Evolutionary conservation across 2,113 vertebrate genomes (phyloP).

Genomic region (Lota lota): DNA sequence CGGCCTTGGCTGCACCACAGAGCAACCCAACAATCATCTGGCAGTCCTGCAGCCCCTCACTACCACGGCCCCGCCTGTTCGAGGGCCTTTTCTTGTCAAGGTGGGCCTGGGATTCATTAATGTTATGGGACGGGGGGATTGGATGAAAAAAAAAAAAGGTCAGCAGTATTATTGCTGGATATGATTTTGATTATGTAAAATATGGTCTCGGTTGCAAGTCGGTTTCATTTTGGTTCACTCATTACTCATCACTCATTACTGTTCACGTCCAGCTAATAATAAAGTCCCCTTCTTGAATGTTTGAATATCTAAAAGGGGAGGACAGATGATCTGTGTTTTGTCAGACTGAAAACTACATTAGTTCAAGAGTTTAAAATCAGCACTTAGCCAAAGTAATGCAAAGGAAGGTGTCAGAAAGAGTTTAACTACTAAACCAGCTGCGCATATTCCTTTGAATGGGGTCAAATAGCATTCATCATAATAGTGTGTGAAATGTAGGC

Average conservation of each 20-base stretch:
- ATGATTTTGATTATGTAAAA: neutral
- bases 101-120: constrained; percentile 57
- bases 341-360: constrained; percentile 41
- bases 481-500: constrained; percentile 17
- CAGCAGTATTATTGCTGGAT: neutral
- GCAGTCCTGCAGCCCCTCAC: constrained; percentile 59
- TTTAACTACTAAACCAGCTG: constrained; percentile 18
- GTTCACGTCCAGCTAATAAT: constrained; percentile 30
- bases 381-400: constrained; percentile 33
- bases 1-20: constrained; percentile 67
- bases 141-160: neutral
- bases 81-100: constrained; percentile 85
- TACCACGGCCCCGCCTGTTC: constrained; percentile 66
- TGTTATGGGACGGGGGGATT: neutral
- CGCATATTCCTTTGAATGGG: constrained; percentile 47
- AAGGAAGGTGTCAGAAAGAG: neutral
- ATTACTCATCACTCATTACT: no score
- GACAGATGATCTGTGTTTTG: constrained; percentile 48
- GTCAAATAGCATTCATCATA: constrained; percentile 35
- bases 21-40: constrained; percentile 58
- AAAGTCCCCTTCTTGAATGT: neutral
- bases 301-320: constrained; percentile 16
- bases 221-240: constrained; percentile 12
- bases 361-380: constrained; percentile 29
- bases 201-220: neutral